phyloP scores from a whole-genome alignment of 1,140 invertebrate species.

The Nautilus pompilius region DNA sequence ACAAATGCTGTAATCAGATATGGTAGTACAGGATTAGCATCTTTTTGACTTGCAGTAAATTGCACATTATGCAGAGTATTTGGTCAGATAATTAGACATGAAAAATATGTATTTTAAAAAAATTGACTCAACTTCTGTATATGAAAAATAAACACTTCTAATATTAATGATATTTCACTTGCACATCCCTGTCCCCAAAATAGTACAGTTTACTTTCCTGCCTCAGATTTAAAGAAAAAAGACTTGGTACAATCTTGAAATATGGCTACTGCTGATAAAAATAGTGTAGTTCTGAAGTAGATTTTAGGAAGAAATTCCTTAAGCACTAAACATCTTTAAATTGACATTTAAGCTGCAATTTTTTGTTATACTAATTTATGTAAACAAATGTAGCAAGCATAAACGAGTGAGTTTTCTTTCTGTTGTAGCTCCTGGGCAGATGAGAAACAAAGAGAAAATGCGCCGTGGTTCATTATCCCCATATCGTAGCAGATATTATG shows the following conservation, averaged over 20 bases:
- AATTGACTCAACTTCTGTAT: no score
- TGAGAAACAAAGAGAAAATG: slow-evolving; percentile 34
- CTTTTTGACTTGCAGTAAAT: no score
- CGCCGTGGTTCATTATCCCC: slow-evolving; percentile 12
- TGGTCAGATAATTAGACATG: no score
- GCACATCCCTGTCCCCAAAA: neutral
- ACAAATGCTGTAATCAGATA: no score
- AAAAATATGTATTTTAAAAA: no score
- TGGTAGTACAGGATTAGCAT: no score
- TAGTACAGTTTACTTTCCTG: neutral
- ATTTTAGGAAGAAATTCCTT: neutral
- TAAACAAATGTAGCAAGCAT: neutral
- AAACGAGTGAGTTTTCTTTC: neutral
- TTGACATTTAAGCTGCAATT: neutral
- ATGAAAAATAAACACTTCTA: no score
- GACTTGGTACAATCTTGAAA: neutral
- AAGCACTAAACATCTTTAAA: neutral
- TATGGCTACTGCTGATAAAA: neutral
- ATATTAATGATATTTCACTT: no score
- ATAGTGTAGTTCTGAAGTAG: neutral
- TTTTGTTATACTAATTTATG: neutral
- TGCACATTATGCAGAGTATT: no score
- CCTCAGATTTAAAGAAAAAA: neutral
- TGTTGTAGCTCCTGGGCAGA: slow-evolving; percentile 29
- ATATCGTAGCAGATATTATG: slow-evolving; percentile 17